Percentiles rank a stretch among this genome's conserved stretches.
Evolutionary conservation across 2,113 vertebrate genomes (phyloP).

Genomic region (Chaenocephalus aceratus): DNA sequence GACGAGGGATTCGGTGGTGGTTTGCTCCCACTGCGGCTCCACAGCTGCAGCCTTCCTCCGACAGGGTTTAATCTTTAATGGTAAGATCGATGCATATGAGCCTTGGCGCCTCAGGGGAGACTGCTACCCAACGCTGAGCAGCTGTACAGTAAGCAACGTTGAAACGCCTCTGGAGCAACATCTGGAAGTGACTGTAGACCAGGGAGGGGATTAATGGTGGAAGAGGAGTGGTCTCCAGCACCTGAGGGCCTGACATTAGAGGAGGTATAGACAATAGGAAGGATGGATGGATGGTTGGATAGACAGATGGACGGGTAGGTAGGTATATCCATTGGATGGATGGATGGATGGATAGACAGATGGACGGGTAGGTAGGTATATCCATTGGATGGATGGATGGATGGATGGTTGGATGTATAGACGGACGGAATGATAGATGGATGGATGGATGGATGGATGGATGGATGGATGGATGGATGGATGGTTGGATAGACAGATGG

Average conservation of each 20-base stretch:
- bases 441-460: too few relatives aligned
- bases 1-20: constrained; percentile 26
- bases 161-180: constrained; percentile 62
- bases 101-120: constrained; percentile 53
- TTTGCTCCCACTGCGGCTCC: constrained; percentile 18
- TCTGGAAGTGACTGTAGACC: constrained; percentile 55
- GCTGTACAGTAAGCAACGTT: constrained; percentile 51
- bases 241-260: background rate
- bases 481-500: too few relatives aligned
- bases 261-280: background rate
- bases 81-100: constrained; percentile 68
- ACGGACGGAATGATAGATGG: background rate
- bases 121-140: constrained; percentile 61
- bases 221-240: constrained; percentile 11
- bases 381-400: too few relatives aligned
- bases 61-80: constrained; percentile 69
- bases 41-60: constrained; percentile 48
- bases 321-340: background rate
- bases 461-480: background rate
- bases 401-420: background rate
- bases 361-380: too few relatives aligned
- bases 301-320: background rate
- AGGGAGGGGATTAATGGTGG: constrained; percentile 11
- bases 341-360: too few relatives aligned
- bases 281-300: background rate